A percentile compares a stretch with the other conserved stretches of the same genome.
Evolutionary conservation across 53 echinoderm and acorn worm genomes (phyloP).

Genomic region (Henricia sp.): DNA sequence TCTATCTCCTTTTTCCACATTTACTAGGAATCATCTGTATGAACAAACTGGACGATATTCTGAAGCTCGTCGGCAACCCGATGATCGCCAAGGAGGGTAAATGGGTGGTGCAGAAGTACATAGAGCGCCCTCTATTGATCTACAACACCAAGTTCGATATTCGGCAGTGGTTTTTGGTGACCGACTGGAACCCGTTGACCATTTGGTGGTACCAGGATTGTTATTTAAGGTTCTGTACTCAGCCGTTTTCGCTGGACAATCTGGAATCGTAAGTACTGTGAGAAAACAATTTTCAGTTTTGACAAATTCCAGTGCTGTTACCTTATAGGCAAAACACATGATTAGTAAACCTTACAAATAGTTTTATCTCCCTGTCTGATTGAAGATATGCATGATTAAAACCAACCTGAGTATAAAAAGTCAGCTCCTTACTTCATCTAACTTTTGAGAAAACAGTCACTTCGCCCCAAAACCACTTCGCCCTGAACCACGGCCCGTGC

Average conservation of each 20-base stretch:
- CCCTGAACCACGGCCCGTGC: too few species aligned
- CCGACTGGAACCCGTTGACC: slow-evolving; percentile 98
- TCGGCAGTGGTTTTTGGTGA: slow-evolving; percentile 98
- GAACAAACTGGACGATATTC: slow-evolving; percentile 91
- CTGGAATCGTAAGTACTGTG: slow-evolving; percentile 79
- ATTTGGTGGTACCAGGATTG: slow-evolving; percentile 90
- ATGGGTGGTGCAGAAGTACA: slow-evolving; percentile 99
- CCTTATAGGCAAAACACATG: too few species aligned
- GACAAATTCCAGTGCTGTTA: too few species aligned
- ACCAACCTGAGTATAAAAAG: too few species aligned
- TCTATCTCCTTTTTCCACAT: not conserved
- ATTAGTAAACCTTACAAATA: too few species aligned
- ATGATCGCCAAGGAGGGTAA: slow-evolving; percentile 92
- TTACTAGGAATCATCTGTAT: slow-evolving; percentile 91
- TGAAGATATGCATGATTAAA: too few species aligned
- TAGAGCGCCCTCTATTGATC: slow-evolving; percentile 97
- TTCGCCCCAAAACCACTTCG: too few species aligned
- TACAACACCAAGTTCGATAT: slow-evolving; percentile 99
- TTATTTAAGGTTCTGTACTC: slow-evolving; percentile 94
- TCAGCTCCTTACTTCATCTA: too few species aligned
- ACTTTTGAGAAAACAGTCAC: too few species aligned
- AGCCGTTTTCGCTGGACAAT: slow-evolving; percentile 83
- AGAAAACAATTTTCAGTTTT: not conserved
- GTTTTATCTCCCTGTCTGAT: too few species aligned
- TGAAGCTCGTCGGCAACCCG: slow-evolving; percentile 91